Percentiles rank a stretch among this genome's conserved stretches.
phyloP scores from a whole-genome alignment of 2,888 invertebrate species.

The Drosophila melanocephala region DNA sequence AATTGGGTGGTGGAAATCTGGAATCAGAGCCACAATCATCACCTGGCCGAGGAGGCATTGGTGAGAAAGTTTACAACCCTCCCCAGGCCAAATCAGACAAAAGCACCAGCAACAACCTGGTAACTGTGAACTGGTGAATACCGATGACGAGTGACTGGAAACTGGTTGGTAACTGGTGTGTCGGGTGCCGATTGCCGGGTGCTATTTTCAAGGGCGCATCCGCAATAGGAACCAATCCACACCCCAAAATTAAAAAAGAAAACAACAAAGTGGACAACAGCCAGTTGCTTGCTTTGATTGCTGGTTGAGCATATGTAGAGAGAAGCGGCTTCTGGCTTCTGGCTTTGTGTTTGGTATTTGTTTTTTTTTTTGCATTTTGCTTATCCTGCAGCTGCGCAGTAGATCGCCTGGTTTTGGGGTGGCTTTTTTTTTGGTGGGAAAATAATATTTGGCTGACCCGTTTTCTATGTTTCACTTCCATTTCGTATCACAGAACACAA shows the following conservation, averaged over 20 bases:
- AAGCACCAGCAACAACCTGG: constrained; percentile 77
- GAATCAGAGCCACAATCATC: constrained; percentile 41
- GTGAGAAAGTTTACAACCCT: constrained; percentile 70
- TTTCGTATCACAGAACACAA: constrained; percentile 29
- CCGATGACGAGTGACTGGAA: constrained; percentile 5
- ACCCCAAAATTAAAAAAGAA: constrained; percentile 23
- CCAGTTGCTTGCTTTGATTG: constrained; percentile 57
- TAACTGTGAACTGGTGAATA: constrained; percentile 36
- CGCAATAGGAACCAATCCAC: constrained; percentile 48
- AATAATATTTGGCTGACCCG: constrained; percentile 58
- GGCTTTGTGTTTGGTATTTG: constrained; percentile 19
- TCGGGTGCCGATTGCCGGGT: constrained; percentile 40
- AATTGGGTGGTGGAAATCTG: constrained; percentile 66
- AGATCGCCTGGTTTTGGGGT: constrained; percentile 57
- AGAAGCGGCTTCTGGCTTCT: constrained; percentile 25
- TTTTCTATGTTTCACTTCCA: constrained; percentile 49
- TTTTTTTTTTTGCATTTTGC: constrained; percentile 13
- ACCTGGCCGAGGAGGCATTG: constrained; percentile 43
- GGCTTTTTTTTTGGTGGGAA: constrained; percentile 75
- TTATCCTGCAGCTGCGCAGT: constrained; percentile 75
- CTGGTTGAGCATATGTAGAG: neutral
- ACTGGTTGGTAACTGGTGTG: constrained; percentile 15
- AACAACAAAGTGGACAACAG: constrained; percentile 58
- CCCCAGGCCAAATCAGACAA: constrained; percentile 55
- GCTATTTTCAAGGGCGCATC: constrained; percentile 71